Conservation (phyloP, 2,113 vertebrate genomes). For the Paralichthys olivaceus region DNA sequence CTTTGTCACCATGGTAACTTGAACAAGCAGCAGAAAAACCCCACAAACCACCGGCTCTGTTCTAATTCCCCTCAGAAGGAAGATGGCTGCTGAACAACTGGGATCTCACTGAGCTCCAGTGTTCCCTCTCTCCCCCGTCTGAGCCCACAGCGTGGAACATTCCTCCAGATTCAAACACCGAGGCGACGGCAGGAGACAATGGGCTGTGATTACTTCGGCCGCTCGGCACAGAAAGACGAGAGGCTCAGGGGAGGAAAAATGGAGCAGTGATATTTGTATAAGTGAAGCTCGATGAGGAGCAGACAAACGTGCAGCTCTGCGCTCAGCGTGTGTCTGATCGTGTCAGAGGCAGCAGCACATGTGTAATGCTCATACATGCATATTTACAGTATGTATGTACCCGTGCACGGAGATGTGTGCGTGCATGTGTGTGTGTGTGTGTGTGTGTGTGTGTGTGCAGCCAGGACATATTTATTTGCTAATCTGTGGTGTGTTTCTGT, state of each 20-base stretch:
- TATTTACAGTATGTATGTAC: slow-evolving; percentile 30
- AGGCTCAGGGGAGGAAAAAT: slow-evolving; percentile 25
- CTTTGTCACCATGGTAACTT: slow-evolving; percentile 23
- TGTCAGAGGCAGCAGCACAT: slow-evolving; percentile 15
- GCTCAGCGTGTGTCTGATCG: slow-evolving; percentile 43
- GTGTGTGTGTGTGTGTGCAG: slow-evolving; percentile 1
- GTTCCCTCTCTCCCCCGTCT: background rate
- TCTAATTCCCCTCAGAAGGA: slow-evolving; percentile 15
- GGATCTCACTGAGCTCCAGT: slow-evolving; percentile 11
- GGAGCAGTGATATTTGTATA: slow-evolving; percentile 57
- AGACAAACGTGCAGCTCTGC: slow-evolving; percentile 50
- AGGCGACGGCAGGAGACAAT: slow-evolving; percentile 32
- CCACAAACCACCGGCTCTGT: too few species aligned
- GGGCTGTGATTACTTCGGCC: slow-evolving; percentile 56
- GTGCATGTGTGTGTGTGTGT: slow-evolving; percentile 9
- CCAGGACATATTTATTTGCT: slow-evolving; percentile 22
- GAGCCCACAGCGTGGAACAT: slow-evolving; percentile 6
- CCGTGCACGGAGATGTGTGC: background rate
- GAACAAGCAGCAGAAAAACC: slow-evolving; percentile 3
- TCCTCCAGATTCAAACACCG: slow-evolving; percentile 31
- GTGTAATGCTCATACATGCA: slow-evolving; percentile 6
- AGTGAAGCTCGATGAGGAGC: slow-evolving; percentile 42
- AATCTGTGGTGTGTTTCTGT: slow-evolving; percentile 39
- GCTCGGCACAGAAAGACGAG: slow-evolving; percentile 36
- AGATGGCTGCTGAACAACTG: slow-evolving; percentile 32